phyloP scores from a whole-genome alignment of 2,797 vertebrate genomes.

The Tenualosa thibaudeaui region DNA sequence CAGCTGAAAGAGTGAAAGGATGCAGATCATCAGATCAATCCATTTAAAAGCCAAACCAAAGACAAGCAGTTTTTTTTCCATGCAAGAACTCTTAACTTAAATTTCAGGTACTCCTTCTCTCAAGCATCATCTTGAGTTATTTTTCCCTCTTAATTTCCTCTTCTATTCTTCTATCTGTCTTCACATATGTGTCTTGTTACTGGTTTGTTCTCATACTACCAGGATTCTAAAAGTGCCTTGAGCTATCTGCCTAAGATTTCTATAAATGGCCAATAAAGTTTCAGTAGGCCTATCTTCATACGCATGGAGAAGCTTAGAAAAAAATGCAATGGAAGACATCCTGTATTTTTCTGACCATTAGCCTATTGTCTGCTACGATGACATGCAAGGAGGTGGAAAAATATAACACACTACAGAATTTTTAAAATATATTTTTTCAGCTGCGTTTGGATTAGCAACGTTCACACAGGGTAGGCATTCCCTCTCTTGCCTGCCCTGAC shows the following conservation, averaged over 20 bases:
- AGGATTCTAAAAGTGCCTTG: not conserved
- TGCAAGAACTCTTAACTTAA: no score
- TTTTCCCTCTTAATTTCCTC: not conserved
- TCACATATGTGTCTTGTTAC: not conserved
- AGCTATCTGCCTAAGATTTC: not conserved
- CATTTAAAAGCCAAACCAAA: not conserved
- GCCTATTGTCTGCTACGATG: no score
- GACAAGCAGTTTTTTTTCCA: not conserved
- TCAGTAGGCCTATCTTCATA: no score
- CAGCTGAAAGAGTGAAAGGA: slow-evolving; percentile 77
- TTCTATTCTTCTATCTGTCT: not conserved
- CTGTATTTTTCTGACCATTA: not conserved
- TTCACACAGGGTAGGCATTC: no score
- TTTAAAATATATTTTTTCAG: no score
- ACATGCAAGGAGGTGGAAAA: no score
- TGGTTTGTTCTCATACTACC: not conserved
- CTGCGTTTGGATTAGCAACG: no score
- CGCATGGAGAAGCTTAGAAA: no score
- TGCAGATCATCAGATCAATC: not conserved
- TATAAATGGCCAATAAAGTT: not conserved
- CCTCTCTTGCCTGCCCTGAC: no score
- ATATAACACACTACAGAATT: no score
- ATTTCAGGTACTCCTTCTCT: not conserved
- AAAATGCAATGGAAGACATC: not conserved
- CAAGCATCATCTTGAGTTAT: not conserved